phyloP scores from a whole-genome alignment of 2,113 vertebrate species.

The Pionites leucogaster region DNA sequence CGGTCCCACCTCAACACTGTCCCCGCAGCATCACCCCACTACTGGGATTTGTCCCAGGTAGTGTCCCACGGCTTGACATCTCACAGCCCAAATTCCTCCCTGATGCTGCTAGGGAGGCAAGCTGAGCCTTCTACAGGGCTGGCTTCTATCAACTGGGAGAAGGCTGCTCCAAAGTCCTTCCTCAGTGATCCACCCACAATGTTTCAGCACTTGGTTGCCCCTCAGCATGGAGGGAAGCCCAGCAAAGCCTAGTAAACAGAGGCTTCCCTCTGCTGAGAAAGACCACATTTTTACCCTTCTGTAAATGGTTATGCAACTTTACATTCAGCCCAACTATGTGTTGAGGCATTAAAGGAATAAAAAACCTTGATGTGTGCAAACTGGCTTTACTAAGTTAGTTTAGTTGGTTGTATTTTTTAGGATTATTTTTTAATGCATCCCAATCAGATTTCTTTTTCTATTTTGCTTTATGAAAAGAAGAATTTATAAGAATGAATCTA shows the following conservation, averaged over 20 bases:
- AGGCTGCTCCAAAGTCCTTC: not conserved
- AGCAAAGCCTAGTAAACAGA: not conserved
- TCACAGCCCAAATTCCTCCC: not conserved
- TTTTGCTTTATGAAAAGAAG: not conserved
- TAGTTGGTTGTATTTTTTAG: not conserved
- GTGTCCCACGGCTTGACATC: rapidly evolving
- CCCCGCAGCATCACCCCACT: not conserved
- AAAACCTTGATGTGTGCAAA: not conserved
- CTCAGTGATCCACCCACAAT: not conserved
- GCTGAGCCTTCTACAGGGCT: not conserved
- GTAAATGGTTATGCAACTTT: not conserved
- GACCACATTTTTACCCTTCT: not conserved
- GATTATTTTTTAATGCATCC: not conserved
- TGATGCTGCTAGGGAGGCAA: not conserved
- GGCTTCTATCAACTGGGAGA: not conserved
- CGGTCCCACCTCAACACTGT: not conserved
- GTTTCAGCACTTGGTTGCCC: rapidly evolving
- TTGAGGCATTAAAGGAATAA: not conserved
- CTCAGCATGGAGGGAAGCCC: not conserved
- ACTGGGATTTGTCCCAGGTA: not conserved
- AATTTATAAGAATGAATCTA: not conserved
- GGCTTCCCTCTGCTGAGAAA: not conserved
- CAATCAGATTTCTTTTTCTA: not conserved
- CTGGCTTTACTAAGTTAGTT: not conserved
- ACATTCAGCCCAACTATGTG: not conserved